These are phyloP conservation scores for Rhorus exstirpatorius DNA, from an alignment of 2,888 invertebrate genomes.

Conservation along the genomic window DNA sequence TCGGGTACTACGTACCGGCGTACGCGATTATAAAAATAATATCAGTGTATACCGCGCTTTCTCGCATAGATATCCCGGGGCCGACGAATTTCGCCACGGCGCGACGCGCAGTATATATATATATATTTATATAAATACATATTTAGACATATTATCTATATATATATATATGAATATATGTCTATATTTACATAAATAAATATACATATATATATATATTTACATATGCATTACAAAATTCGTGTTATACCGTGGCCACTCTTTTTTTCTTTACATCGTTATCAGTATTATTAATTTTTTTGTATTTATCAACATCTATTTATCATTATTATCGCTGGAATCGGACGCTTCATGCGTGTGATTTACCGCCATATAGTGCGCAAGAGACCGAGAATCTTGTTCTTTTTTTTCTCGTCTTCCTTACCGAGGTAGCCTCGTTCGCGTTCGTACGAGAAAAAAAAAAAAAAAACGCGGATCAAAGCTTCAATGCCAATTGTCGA, in stretches of 20 bases:
- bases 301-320: background rate
- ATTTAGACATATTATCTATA: background rate
- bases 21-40: constrained; percentile 83
- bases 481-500: no score
- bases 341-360: background rate
- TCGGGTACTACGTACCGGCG: constrained; percentile 81
- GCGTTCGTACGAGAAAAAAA: no score
- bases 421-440: no score
- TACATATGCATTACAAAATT: constrained; percentile 23
- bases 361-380: background rate
- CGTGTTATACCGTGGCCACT: constrained; percentile 15
- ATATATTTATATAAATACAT: constrained; percentile 14
- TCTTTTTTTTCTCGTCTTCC: no score
- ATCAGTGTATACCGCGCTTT: constrained; percentile 82
- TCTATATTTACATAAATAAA: constrained; percentile 2
- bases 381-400: background rate
- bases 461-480: no score
- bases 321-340: background rate
- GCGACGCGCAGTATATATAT: constrained; percentile 55
- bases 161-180: constrained; percentile 21
- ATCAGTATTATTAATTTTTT: constrained; percentile 8
- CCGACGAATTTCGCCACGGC: constrained; percentile 65
- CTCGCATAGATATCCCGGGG: constrained; percentile 79
- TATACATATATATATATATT: constrained; percentile 13
- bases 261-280: background rate